phyloP scores from a whole-genome alignment of 2,888 invertebrate species.

The Meloe dianella region DNA sequence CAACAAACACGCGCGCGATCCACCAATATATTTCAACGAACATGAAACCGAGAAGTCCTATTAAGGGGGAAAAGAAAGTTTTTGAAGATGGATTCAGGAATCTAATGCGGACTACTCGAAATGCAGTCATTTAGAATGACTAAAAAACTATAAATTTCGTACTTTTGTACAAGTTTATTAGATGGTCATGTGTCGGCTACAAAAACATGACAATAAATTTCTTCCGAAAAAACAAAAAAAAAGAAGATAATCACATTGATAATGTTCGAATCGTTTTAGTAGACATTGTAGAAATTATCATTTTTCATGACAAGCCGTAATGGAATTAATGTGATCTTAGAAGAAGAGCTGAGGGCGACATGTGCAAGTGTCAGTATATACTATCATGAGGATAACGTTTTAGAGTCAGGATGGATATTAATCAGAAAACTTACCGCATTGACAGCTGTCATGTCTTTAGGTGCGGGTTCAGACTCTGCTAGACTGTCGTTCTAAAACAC shows the following conservation, averaged over 20 bases:
- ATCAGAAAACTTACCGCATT: slow-evolving; percentile 66
- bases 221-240: too few relatives aligned
- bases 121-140: slow-evolving; percentile 40
- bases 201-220: slow-evolving; percentile 47
- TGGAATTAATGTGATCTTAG: slow-evolving; percentile 8
- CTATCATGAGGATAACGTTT: background rate
- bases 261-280: slow-evolving; percentile 32
- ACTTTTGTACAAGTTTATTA: slow-evolving; percentile 39
- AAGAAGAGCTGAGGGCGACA: slow-evolving; percentile 12
- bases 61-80: slow-evolving; percentile 39
- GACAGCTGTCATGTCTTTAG: slow-evolving; percentile 68
- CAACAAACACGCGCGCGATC: slow-evolving; percentile 31
- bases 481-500: slow-evolving; percentile 58
- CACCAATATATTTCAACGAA: slow-evolving; percentile 23
- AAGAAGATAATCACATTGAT: slow-evolving; percentile 34
- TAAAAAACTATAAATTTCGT: slow-evolving; percentile 45
- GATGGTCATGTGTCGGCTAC: slow-evolving; percentile 44
- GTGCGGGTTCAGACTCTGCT: slow-evolving; percentile 57
- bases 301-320: background rate
- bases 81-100: slow-evolving; percentile 40
- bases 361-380: slow-evolving; percentile 29
- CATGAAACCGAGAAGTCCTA: slow-evolving; percentile 35
- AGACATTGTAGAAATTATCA: background rate
- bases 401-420: slow-evolving; percentile 33
- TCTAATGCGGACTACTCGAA: slow-evolving; percentile 33